phyloP scores from a whole-genome alignment of 2,888 invertebrate species.

The Rhaphigaster nebulosa region DNA sequence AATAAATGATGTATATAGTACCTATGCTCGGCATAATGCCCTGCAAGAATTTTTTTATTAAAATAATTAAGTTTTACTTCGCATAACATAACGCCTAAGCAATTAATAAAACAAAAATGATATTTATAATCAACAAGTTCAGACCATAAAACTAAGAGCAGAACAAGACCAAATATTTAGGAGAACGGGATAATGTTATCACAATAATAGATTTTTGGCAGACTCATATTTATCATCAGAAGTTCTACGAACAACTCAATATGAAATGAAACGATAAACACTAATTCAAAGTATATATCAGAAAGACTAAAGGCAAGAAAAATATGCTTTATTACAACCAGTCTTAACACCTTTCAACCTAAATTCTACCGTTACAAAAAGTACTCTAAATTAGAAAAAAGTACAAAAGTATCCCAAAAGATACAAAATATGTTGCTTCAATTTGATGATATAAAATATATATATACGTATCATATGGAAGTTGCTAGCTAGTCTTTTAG shows the following conservation, averaged over 20 bases:
- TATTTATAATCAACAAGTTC: neutral
- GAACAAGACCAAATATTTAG: neutral
- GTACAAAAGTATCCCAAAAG: constrained; percentile 41
- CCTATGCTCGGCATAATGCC: neutral
- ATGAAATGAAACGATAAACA: neutral
- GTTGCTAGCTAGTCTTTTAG: neutral
- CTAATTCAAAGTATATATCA: neutral
- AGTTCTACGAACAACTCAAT: neutral
- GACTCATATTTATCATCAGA: neutral
- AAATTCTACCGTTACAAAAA: neutral
- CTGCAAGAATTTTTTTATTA: neutral
- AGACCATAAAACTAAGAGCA: neutral
- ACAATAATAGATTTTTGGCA: neutral
- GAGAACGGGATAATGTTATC: neutral
- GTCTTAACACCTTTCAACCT: constrained; percentile 31
- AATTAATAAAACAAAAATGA: neutral
- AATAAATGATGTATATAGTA: neutral
- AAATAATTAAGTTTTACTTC: neutral
- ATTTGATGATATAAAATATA: constrained; percentile 47
- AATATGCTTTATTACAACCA: constrained; percentile 5
- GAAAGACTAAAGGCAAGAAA: constrained; percentile 39
- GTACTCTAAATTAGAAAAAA: constrained; percentile 46
- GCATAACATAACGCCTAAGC: neutral
- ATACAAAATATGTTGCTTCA: constrained; percentile 16
- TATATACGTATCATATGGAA: neutral